Percentiles rank a stretch among this genome's conserved stretches.
Conservation (phyloP, 2,888 invertebrate genomes). For the Chrysodeixis includens region DNA sequence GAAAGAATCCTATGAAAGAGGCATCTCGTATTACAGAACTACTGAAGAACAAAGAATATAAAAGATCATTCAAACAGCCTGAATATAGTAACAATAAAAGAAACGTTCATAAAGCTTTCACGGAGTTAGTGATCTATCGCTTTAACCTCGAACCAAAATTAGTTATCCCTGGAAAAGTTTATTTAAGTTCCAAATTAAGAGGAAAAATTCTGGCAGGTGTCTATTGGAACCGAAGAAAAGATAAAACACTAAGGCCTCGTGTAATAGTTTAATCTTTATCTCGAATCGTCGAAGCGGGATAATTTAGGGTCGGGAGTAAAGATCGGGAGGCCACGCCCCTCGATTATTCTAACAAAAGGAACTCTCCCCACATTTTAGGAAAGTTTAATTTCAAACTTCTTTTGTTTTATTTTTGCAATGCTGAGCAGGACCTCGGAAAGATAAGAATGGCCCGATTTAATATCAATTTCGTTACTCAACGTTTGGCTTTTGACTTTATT, state of each 20-base stretch:
- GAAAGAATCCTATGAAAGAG: neutral
- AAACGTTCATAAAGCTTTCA: slow-evolving; percentile 11
- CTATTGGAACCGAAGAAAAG: slow-evolving; percentile 39
- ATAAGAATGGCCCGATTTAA: slow-evolving; percentile 44
- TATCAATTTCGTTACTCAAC: slow-evolving; percentile 35
- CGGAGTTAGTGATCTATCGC: slow-evolving; percentile 12
- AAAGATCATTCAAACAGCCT: neutral
- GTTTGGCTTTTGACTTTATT: slow-evolving; percentile 22
- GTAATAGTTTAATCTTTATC: slow-evolving; percentile 77
- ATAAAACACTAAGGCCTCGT: slow-evolving; percentile 52
- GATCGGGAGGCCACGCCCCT: slow-evolving; percentile 54
- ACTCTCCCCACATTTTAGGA: slow-evolving; percentile 60
- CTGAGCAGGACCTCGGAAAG: slow-evolving; percentile 34
- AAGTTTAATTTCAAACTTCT: slow-evolving; percentile 70
- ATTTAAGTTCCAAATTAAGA: slow-evolving; percentile 34
- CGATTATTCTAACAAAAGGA: slow-evolving; percentile 67
- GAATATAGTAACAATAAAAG: neutral
- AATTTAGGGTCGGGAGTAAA: slow-evolving; percentile 67
- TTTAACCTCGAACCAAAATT: slow-evolving; percentile 7
- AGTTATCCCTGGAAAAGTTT: slow-evolving; percentile 22
- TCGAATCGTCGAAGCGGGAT: slow-evolving; percentile 69
- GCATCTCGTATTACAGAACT: neutral
- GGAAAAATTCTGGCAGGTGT: slow-evolving; percentile 21
- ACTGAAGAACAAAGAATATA: neutral
- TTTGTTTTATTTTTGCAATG: slow-evolving; percentile 64